Base-by-base conservation (phyloP, 1,140 invertebrate species). In the Drosophila busckii region DNA sequence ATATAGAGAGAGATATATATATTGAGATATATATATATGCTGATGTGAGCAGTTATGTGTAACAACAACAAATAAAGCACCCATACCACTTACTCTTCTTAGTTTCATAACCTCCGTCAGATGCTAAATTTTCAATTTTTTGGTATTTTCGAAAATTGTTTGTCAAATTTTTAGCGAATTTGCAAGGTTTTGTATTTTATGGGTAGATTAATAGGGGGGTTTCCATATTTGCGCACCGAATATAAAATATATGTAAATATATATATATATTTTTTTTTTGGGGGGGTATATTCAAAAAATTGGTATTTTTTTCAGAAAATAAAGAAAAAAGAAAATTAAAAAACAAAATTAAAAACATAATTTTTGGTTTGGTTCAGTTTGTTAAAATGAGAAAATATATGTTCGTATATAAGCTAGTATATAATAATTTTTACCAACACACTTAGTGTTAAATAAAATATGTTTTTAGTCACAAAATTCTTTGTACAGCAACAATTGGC, bases 31-130 rank as follows among this genome's bases (percentile, higher is more conserved):
- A n/a, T n/a, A n/a, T n/a, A n/a, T n/a, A n/a, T n/a, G n/a, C n/a
- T n/a, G n/a, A n/a, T 37, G 61, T 58, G 59, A 64, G 64, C 64
- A 75, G 58, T n/a, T n/a, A n/a, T n/a, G n/a, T n/a, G n/a, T n/a
- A 52, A 71, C 67, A 76, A 78, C 48, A 54, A 62, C 76, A 78
- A 85, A 80, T 84, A 86, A 87, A 87, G 86, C 86, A 84, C 84
- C 86, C 83, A 86, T 85, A 87, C 76, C 85, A 87, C 85, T 87
- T 87, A 87, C 86, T 29, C 78, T 67, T 83, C 80, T 59, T 67
- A 80, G 54, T 48, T 67, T 86, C 80, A 86, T 87, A 87, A 73
- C 62, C 50, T 87, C 86, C 86, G 56, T 62, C 75, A 62, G 63
- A 48, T 70, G 84, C 86, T 87, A 86, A 70, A 67, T 62, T 58